These are phyloP conservation scores for Sebastes steindachneri DNA, from an alignment of 2,797 vertebrate genomes.

Conservation along the genomic window DNA sequence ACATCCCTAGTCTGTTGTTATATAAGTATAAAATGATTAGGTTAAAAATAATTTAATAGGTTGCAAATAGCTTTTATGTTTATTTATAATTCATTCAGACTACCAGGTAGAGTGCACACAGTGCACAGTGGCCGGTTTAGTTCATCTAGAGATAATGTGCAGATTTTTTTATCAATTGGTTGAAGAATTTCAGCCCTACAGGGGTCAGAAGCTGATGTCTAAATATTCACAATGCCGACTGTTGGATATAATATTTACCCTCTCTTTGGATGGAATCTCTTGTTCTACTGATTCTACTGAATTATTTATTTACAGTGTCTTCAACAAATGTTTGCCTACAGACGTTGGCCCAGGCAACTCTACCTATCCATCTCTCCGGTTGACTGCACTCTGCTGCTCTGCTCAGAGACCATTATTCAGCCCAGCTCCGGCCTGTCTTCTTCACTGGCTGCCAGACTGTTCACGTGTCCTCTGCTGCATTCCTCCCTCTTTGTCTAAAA, in stretches of 20 bases:
- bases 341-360: not conserved
- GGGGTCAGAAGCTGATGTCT: not conserved
- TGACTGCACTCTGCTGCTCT: not conserved
- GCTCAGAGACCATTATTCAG: not conserved
- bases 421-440: not conserved
- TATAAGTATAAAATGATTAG: not conserved
- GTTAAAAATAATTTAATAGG: not conserved
- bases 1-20: too few species aligned
- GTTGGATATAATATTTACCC: not conserved
- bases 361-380: not conserved
- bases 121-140: too few species aligned
- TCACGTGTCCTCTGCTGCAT: conserved; percentile 26
- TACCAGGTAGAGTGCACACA: too few species aligned
- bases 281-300: not conserved
- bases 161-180: not conserved
- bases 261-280: not conserved
- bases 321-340: not conserved
- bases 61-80: not conserved
- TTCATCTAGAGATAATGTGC: too few species aligned
- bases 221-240: not conserved
- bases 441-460: not conserved
- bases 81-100: not conserved
- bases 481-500: conserved; percentile 24
- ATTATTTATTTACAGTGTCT: not conserved
- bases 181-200: not conserved